Evolutionary conservation across 2,888 invertebrate genomes (phyloP).

Genomic region (Mesorhabditis spiculigera): DNA sequence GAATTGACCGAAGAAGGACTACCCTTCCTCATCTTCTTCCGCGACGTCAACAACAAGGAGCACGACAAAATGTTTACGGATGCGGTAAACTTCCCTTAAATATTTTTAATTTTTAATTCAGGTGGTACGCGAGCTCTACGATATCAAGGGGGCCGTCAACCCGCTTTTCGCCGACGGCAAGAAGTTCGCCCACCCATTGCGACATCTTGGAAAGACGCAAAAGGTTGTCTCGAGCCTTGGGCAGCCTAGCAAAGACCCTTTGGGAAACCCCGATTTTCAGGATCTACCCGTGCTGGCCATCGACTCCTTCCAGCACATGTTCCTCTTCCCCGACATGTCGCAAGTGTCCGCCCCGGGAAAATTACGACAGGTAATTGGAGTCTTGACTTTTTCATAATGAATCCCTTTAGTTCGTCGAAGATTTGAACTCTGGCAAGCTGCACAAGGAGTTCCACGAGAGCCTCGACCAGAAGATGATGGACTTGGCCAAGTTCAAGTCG

Average conservation of each 20-base stretch:
- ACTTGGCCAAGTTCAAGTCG: slow-evolving; percentile 48
- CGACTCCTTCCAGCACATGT: slow-evolving; percentile 98
- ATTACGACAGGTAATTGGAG: slow-evolving; percentile 37
- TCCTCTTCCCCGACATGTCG: slow-evolving; percentile 81
- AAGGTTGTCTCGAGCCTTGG: slow-evolving; percentile 54
- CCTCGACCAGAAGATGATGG: slow-evolving; percentile 69
- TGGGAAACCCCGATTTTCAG: slow-evolving; percentile 5
- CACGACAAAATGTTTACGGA: slow-evolving; percentile 82
- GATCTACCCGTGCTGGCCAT: slow-evolving; percentile 95
- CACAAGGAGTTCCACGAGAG: slow-evolving; percentile 95
- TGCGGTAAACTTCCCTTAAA: slow-evolving; percentile 25
- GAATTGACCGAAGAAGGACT: slow-evolving; percentile 73
- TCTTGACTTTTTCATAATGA: background rate
- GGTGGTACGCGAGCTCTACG: slow-evolving; percentile 73
- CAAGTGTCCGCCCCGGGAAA: slow-evolving; percentile 59
- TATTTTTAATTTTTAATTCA: slow-evolving; percentile 57
- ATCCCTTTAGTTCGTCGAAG: slow-evolving; percentile 69
- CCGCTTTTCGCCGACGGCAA: slow-evolving; percentile 96
- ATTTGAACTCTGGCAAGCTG: slow-evolving; percentile 91
- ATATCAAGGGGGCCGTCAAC: slow-evolving; percentile 88
- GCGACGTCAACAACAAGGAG: slow-evolving; percentile 77
- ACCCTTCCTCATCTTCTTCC: slow-evolving; percentile 94
- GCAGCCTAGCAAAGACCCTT: background rate
- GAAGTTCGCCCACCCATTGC: slow-evolving; percentile 92
- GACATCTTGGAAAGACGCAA: slow-evolving; percentile 87